Base-by-base conservation (phyloP, 2,113 vertebrate species). In the Tetrax tetrax region DNA sequence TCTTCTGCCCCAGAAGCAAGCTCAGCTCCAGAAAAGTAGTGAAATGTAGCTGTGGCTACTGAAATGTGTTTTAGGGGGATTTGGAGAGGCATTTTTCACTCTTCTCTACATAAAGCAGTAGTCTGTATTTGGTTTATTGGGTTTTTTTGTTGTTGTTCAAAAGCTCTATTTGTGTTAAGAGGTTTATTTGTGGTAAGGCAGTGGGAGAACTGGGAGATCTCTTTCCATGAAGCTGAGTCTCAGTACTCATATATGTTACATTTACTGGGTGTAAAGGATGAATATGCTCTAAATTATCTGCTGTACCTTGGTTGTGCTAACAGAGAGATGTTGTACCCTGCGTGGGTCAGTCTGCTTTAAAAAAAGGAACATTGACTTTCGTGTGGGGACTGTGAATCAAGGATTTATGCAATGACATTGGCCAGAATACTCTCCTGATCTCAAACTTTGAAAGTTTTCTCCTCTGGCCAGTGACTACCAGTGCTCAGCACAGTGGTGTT, bases 171-270 rank as follows among this genome's bases (percentile, higher is more conserved):
- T 57, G 20, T 19, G 11, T 38, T 43, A 19, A 45, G 47, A 66
- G 68, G 12, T 45, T 43, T 35, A 3, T 48, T 60, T 86, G 21
- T 54, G 20, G 50, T 31, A 15, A 70, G 47, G 28, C 43, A 59
- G 21, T 47, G n/a, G 57, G 33, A 84, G 48, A 20, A 6, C 33
- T 38, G 64, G 68, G 63, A 66, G 48, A 13, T 56, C 45, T 10
- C 28, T 25, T 41, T 63, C 37, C 20, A 1, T 15, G 38, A 33
- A 54, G 61, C 50, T 21, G 61, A 25, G 51, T 57, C 79, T 63
- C 45, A 4, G 23, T 14, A 18, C 71, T 15, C 10, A 0, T 3
- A 1, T 18, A 8, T 4, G 0, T 38, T 33, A 12, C 41, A 24
- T 43, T 82, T 66, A 8, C 41, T 33, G 60, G 19, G 0, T 45